Conservation (phyloP, 2,797 vertebrate species). For the Benthosema pterotum region DNA sequence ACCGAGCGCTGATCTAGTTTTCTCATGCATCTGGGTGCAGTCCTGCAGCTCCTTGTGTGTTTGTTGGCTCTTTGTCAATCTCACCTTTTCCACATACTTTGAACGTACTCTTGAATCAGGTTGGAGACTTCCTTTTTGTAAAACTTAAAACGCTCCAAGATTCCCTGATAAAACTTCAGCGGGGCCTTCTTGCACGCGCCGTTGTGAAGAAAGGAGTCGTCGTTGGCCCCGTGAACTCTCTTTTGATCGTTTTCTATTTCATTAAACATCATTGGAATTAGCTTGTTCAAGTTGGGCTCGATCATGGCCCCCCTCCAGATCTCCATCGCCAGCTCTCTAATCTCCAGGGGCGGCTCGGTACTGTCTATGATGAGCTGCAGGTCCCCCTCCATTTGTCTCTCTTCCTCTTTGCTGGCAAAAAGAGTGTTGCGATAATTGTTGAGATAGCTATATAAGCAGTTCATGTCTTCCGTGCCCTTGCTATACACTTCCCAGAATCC, state of each 20-base stretch:
- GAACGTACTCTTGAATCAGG: not conserved
- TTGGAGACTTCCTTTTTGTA: too few species aligned
- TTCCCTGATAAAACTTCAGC: slow-evolving; percentile 67
- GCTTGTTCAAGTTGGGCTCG: slow-evolving; percentile 91
- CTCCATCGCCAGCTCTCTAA: slow-evolving; percentile 98
- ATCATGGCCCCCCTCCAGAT: slow-evolving; percentile 99
- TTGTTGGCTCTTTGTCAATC: too few species aligned
- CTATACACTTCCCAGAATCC: slow-evolving; percentile 99
- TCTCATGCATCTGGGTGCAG: too few species aligned
- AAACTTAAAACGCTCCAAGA: too few species aligned
- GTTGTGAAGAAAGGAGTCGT: slow-evolving; percentile 99
- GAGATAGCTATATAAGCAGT: slow-evolving; percentile 95
- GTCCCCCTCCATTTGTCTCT: slow-evolving; percentile 96
- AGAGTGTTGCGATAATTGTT: slow-evolving; percentile 98
- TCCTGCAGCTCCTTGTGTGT: too few species aligned
- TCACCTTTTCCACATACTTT: not conserved
- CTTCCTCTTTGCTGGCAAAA: slow-evolving; percentile 97
- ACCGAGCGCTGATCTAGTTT: too few species aligned
- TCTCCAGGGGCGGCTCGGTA: slow-evolving; percentile 99
- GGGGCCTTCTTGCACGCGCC: slow-evolving; percentile 99
- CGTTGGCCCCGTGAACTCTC: slow-evolving; percentile 98
- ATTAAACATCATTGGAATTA: slow-evolving; percentile 96
- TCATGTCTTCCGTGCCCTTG: slow-evolving; percentile 98
- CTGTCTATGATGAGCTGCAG: slow-evolving; percentile 97
- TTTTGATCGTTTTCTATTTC: slow-evolving; percentile 99